Evolutionary conservation across 2,113 vertebrate genomes (phyloP), one percentile per base, ranked within the genome.

Genomic region (Orycteropus afer): DNA sequence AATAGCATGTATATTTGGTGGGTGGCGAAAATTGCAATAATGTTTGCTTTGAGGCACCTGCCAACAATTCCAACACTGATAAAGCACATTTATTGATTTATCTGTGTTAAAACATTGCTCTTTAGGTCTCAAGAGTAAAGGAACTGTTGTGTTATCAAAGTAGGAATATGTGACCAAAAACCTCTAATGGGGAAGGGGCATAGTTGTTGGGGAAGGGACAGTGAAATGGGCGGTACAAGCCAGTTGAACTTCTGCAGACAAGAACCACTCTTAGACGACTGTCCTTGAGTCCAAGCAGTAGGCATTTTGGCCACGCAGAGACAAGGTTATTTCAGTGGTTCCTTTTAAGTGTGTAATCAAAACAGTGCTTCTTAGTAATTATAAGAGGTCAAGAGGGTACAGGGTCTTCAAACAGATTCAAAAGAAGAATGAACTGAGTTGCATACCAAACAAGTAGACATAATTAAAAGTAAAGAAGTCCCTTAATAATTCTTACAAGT

Each of bases 401-500:
- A 86, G 94, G 95, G 96, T 96, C 93, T 97, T 98, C 98, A 90
- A 95, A 92, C 87, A 95, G 76, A 92, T 86, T 97, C 95, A 88
- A 96, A 88, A 97, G 98, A 97, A 97, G 94, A 97, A 97, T 98
- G 96, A 98, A 98, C 80, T 97, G 95, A 91, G 94, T 96, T 95
- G 96, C 29, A 84, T 80, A 98, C 76, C 74, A 97, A 98, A 97
- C 95, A 97, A 97, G 95, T 27, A 92, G 96, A 81, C 79, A 79
- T 95, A 98, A 97, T 98, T 97, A 98, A 89, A 97, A 97, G 94
- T 95, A 98, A 98, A 95, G 97, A 96, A 78, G 71, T 91, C 93
- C 96, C 88, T 96, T 95, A 96, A 97, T 94, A 96, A 97, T 95
- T 97, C 93, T 94, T 96, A 97, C 93, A 97, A 97, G 96, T 55